Evolutionary conservation across 1,140 invertebrate genomes (phyloP).

Genomic region (Wiebesia pumilae): DNA sequence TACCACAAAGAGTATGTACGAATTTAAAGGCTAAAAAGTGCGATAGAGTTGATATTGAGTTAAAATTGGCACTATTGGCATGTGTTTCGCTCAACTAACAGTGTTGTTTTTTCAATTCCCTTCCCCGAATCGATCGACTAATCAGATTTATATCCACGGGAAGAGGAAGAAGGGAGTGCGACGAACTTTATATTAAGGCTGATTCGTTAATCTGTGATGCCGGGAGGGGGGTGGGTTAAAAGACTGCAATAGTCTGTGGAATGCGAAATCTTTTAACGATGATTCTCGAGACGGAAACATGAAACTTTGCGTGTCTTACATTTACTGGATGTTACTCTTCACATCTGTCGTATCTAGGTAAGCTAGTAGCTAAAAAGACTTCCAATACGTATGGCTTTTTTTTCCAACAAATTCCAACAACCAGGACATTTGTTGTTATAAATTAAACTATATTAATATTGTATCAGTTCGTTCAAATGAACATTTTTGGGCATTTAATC

Average conservation of each 20-base stretch:
- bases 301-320: conserved; percentile 75
- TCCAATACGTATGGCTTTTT: background rate
- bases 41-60: background rate
- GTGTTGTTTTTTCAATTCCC: background rate
- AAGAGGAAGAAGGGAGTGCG: background rate
- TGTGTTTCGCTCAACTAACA: background rate
- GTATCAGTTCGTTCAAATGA: background rate
- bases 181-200: conserved; percentile 2
- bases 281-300: conserved; percentile 62
- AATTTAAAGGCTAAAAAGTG: background rate
- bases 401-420: too few relatives aligned
- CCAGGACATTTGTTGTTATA: background rate
- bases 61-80: background rate
- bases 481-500: background rate
- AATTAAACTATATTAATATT: background rate
- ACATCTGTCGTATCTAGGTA: conserved; percentile 77
- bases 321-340: conserved; percentile 78
- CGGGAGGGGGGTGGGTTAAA: background rate
- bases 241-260: conserved; percentile 4
- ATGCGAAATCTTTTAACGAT: conserved; percentile 21
- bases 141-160: background rate
- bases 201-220: background rate
- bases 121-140: background rate
- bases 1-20: background rate
- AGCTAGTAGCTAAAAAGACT: conserved; percentile 18